Evolutionary conservation across 2,797 vertebrate genomes (phyloP), one percentile per base, ranked within the genome.

Genomic region (Mormyrus proboscirostris): DNA sequence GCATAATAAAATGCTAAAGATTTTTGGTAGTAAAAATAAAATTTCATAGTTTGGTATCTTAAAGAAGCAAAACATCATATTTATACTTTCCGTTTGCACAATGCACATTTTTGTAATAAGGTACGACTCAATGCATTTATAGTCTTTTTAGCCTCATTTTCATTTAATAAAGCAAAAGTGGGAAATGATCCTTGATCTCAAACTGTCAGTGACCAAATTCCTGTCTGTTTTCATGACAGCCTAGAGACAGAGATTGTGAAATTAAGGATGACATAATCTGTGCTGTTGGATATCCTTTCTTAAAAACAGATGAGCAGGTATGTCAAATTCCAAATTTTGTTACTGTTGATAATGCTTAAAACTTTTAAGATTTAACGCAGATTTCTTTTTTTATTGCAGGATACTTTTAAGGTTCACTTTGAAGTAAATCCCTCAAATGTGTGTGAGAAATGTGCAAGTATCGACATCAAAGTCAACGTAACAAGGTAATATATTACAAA

Each of bases 271-370:
- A 94, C 90, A 93, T 98, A 92, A 96, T 97, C 47, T 99, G 97
- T 91, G 97, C 96, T 87, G 97, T 99, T 57, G 97, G 98, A 90
- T 99, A 99, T 91, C 98, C 98, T 2, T 99, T 99, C 93, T 94
- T 99, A 89, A 96, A 94, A 92, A 92, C 89, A 88, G 93, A 93
- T 29, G 93, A 93, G 49, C 93, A 93, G 97, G 98, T 99, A 94
- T 94, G 93, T 47, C 79, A 51, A 49, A 51, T 51, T 51, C 10
- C 25, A 84, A 51, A 2, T 5, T 22, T 49, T 3, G 47, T 87
- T 38, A 10, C 49, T 33, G 10, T 65, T 88, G 33, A 6, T 16
- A n/a, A 2, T 79, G 41, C 41, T 79, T 41, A 47, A 79, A 79
- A 47, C 16, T 9, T 44, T 79, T 41, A 41, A 79, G 19, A 19